Base-by-base conservation (phyloP, 2,888 invertebrate species). In the Incurvaria masculella region DNA sequence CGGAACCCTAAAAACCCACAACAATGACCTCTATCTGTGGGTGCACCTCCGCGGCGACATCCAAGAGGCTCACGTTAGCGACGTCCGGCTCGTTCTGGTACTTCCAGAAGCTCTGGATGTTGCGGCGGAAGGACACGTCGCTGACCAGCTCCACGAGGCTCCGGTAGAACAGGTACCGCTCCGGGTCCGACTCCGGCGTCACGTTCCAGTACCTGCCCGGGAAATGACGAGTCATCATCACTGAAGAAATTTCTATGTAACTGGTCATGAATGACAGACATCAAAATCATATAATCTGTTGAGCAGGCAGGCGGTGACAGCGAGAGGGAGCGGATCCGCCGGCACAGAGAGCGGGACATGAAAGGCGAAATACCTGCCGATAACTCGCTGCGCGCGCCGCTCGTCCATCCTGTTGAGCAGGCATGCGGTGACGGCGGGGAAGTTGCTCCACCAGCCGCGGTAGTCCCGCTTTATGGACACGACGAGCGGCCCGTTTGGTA, bases 31-130 rank as follows among this genome's bases (percentile, higher is more conserved):
- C 59, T 0, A 60, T 58, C 33, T 8, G 33, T 8, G 33, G 33
- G 14, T 33, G 33, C 14, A 33, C 33, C 4, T 6, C 33, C 6
- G 8, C 14, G 4, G 33, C 33, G 14, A 33, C 14, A 11, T 33
- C 33, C 11, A 33, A n/a, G 8, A 33, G 33, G 14, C 33, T 33
- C 52, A 79, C 72, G 57, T 80, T 74, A 52, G 81, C 79, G 53
- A 86, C 81, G 0, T 81, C 79, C 4, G 81, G 79, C 38, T 84
- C 82, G 3, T 69, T 69, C 65, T 89, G 88, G 40, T 82, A 82
- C 64, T 86, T 86, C 66, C 88, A 82, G 59, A 88, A 88, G 64
- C 88, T 80, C 59, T 89, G 81, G 53, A 89, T 53, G 49, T 79
- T 79, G 10, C 68, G 66, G 2, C 79, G 57, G 58, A 79, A 79